phyloP scores from a whole-genome alignment of 2,888 invertebrate genomes.

The Rhabditoides inermis region DNA sequence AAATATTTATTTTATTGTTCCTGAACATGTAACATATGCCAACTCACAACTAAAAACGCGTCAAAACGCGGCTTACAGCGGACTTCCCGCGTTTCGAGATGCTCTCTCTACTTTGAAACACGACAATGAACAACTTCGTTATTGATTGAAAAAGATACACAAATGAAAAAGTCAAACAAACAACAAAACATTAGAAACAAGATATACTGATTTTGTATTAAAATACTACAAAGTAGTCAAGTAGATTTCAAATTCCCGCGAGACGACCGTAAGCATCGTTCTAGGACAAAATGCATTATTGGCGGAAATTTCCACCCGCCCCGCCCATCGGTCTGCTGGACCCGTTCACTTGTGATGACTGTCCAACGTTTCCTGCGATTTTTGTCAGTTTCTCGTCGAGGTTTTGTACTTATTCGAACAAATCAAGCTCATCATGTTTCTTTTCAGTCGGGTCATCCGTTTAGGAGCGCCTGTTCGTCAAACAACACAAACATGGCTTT shows the following conservation, averaged over 20 bases:
- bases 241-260: neutral
- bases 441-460: slow-evolving; percentile 1
- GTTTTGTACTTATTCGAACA: neutral
- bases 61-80: too few species aligned
- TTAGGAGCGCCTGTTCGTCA: slow-evolving; percentile 1
- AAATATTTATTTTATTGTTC: neutral
- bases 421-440: neutral
- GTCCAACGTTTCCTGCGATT: too few species aligned
- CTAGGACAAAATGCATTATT: too few species aligned
- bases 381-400: too few species aligned
- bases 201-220: neutral
- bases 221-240: neutral
- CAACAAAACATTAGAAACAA: neutral
- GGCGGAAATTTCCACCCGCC: too few species aligned
- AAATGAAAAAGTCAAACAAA: neutral
- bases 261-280: too few species aligned
- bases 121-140: neutral
- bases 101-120: too few species aligned
- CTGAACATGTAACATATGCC: too few species aligned
- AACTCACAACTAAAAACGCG: too few species aligned
- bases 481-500: slow-evolving; percentile 37
- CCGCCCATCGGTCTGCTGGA: too few species aligned
- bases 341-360: too few species aligned
- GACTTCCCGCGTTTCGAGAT: too few species aligned
- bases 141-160: neutral